Evolutionary conservation across 2,888 invertebrate species (phyloP).

Genomic region (Julus scanicus): DNA sequence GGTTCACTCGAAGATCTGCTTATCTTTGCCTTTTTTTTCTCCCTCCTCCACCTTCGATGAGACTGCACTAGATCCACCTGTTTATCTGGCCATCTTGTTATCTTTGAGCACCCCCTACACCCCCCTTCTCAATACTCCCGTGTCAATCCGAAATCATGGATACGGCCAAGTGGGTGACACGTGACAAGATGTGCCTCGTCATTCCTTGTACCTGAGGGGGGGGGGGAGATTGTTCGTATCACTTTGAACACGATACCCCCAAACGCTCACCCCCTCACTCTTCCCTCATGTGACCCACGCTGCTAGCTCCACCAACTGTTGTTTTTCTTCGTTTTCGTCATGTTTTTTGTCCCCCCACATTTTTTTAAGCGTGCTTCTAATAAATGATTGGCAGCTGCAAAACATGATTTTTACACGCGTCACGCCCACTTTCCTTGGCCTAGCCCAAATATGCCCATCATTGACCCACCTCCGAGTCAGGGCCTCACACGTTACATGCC

Average conservation of each 20-base stretch:
- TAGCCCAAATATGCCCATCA: slow-evolving; percentile 36
- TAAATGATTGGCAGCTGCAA: slow-evolving; percentile 36
- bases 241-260: slow-evolving; percentile 39
- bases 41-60: slow-evolving; percentile 16
- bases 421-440: slow-evolving; percentile 13
- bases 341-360: not conserved
- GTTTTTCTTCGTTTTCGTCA: slow-evolving; percentile 42
- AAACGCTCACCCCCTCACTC: not conserved
- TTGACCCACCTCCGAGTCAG: not conserved
- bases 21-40: slow-evolving; percentile 5
- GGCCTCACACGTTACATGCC: not conserved
- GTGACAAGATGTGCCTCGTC: slow-evolving; percentile 39
- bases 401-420: slow-evolving; percentile 34
- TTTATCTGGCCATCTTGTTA: slow-evolving; percentile 39
- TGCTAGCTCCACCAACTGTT: slow-evolving; percentile 36
- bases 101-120: slow-evolving; percentile 6
- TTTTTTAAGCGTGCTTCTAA: slow-evolving; percentile 1
- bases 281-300: not conserved
- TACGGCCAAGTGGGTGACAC: slow-evolving; percentile 41
- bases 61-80: slow-evolving; percentile 30
- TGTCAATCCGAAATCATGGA: slow-evolving; percentile 16
- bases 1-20: slow-evolving; percentile 35
- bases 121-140: slow-evolving; percentile 11
- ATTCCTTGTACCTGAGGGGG: not conserved
- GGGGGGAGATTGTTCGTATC: slow-evolving; percentile 6